These are phyloP conservation scores for Epinotia bilunana DNA, from an alignment of 2,888 invertebrate genomes.

Conservation along the genomic window DNA sequence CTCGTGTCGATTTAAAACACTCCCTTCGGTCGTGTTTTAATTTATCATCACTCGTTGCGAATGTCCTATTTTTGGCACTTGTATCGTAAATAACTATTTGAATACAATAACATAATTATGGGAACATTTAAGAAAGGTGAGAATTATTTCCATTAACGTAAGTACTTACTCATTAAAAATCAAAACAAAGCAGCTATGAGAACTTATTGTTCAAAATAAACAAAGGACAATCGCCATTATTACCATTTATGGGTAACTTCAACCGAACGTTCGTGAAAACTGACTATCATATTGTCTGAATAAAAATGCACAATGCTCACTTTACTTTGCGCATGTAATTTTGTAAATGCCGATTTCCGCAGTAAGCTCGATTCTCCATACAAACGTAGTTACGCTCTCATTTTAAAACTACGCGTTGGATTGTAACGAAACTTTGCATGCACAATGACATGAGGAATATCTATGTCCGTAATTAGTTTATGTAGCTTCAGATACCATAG, in stretches of 20 bases:
- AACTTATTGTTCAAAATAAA: slow-evolving; percentile 33
- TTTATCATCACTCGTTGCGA: too few relatives aligned
- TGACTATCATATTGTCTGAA: slow-evolving; percentile 29
- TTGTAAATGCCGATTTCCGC: slow-evolving; percentile 13
- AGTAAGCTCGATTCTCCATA: too few relatives aligned
- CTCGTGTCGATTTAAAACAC: too few relatives aligned
- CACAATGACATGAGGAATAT: too few relatives aligned
- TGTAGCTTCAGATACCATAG: too few relatives aligned
- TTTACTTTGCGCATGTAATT: slow-evolving; percentile 12
- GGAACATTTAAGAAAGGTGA: neutral
- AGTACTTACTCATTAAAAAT: neutral
- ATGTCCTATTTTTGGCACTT: too few relatives aligned
- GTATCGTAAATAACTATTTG: too few relatives aligned
- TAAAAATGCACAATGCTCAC: slow-evolving; percentile 27
- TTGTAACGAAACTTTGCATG: too few relatives aligned
- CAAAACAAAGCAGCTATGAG: slow-evolving; percentile 4
- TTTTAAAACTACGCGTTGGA: too few relatives aligned
- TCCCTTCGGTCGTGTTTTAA: too few relatives aligned
- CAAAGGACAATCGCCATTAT: slow-evolving; percentile 37
- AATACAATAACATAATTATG: neutral
- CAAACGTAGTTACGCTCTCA: too few relatives aligned
- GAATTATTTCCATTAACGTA: neutral
- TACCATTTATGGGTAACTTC: neutral
- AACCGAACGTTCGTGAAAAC: slow-evolving; percentile 18
- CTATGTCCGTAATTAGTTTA: too few relatives aligned